Conservation (phyloP, 2,113 vertebrate species). For the Parotia lawesii region DNA sequence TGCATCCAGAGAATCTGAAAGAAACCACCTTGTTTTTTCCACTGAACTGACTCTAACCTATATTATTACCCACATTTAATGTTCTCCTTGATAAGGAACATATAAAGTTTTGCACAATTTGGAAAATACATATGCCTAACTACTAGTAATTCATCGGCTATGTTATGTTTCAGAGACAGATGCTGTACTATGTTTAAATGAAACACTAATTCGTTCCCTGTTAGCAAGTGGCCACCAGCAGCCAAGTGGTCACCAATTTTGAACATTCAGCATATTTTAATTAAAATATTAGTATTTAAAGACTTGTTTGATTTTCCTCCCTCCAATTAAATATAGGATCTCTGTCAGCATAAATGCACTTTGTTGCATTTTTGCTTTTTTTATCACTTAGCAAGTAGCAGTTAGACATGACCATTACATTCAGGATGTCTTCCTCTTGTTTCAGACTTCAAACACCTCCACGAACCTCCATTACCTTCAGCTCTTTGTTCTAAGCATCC, state of each 20-base stretch:
- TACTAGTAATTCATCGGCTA: neutral
- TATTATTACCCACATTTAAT: neutral
- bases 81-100: neutral
- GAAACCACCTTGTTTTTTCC: neutral
- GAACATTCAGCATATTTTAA: neutral
- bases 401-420: neutral
- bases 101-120: neutral
- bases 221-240: neutral
- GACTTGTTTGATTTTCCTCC: neutral
- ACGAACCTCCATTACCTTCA: neutral
- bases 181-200: neutral
- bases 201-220: neutral
- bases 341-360: neutral
- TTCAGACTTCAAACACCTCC: slow-evolving; percentile 20
- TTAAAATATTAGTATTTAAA: neutral
- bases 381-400: neutral
- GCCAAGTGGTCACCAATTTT: neutral
- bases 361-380: neutral
- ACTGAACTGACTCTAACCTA: neutral
- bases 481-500: neutral
- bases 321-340: neutral
- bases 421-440: neutral
- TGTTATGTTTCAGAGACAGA: neutral
- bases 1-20: neutral
- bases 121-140: neutral